These are phyloP conservation scores for Seira ritae DNA, from an alignment of 2,888 invertebrate species.

Conservation along the genomic window DNA sequence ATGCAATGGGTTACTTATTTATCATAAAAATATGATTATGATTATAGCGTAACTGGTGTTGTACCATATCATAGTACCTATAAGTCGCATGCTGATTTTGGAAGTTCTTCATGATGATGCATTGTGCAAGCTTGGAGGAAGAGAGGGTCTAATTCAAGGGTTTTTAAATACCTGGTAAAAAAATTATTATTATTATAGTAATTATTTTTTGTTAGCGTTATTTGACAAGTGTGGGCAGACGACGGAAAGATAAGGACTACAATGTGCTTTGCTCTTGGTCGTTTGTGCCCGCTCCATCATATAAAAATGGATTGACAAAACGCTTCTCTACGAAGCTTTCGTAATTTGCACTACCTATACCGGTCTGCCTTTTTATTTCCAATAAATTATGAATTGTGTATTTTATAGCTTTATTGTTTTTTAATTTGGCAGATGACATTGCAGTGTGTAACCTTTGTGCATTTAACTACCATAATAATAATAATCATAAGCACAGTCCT, in stretches of 20 bases:
- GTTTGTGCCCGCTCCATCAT: too few relatives aligned
- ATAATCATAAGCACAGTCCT: background rate
- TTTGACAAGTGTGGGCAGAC: conserved; percentile 32
- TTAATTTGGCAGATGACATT: conserved; percentile 42
- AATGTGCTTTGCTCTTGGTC: too few relatives aligned
- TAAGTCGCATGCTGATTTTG: conserved; percentile 5
- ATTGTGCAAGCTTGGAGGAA: background rate
- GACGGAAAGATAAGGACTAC: background rate
- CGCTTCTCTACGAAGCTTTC: too few relatives aligned
- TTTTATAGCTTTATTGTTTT: conserved; percentile 20
- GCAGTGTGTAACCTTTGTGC: conserved; percentile 10
- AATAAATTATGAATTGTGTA: too few relatives aligned
- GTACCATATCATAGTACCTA: conserved; percentile 8
- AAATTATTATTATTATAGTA: conserved; percentile 47
- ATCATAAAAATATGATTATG: background rate
- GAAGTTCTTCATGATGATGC: too few relatives aligned
- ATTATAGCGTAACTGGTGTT: conserved; percentile 25
- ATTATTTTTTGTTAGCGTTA: conserved; percentile 41
- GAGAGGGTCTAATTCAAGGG: conserved; percentile 31
- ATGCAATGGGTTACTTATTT: background rate
- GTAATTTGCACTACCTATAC: too few relatives aligned
- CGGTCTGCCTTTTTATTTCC: too few relatives aligned
- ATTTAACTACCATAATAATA: background rate
- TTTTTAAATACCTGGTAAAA: conserved; percentile 27
- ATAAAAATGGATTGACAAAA: too few relatives aligned